These are phyloP conservation scores for Apantesis nais DNA, from an alignment of 2,888 invertebrate genomes.

Conservation along the genomic window DNA sequence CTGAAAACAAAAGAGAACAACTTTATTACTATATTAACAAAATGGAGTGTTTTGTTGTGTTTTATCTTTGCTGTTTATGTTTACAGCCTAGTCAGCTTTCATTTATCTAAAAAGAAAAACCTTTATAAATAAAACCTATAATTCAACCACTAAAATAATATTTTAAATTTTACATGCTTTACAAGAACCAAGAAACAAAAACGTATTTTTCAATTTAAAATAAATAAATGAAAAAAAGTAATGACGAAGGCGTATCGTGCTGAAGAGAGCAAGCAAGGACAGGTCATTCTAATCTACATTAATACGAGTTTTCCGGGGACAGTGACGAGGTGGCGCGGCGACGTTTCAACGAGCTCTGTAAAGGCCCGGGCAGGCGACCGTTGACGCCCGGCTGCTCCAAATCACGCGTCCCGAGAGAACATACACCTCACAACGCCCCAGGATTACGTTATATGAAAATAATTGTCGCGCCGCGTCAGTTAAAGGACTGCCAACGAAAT, in stretches of 20 bases:
- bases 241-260: conserved; percentile 41
- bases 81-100: conserved; percentile 8
- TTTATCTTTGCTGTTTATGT: conserved; percentile 17
- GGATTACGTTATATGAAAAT: conserved; percentile 81
- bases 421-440: conserved; percentile 70
- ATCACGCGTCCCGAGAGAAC: conserved; percentile 72
- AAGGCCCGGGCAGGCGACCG: conserved; percentile 38
- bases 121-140: conserved; percentile 1
- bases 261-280: conserved; percentile 63
- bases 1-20: too few species aligned
- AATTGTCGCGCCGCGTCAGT: conserved; percentile 74
- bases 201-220: conserved; percentile 26
- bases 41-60: conserved; percentile 17
- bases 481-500: conserved; percentile 65
- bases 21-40: conserved; percentile 22
- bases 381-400: conserved; percentile 55
- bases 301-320: conserved; percentile 68
- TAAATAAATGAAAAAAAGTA: conserved; percentile 35
- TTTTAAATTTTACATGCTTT: conserved; percentile 23
- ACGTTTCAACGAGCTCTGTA: conserved; percentile 42
- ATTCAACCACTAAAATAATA: neutral
- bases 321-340: conserved; percentile 57
- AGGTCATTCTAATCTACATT: conserved; percentile 70
- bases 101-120: conserved; percentile 9
- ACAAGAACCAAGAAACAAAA: conserved; percentile 28